Conservation (phyloP, 1,140 invertebrate genomes). For the Geopemphigus sp. region DNA sequence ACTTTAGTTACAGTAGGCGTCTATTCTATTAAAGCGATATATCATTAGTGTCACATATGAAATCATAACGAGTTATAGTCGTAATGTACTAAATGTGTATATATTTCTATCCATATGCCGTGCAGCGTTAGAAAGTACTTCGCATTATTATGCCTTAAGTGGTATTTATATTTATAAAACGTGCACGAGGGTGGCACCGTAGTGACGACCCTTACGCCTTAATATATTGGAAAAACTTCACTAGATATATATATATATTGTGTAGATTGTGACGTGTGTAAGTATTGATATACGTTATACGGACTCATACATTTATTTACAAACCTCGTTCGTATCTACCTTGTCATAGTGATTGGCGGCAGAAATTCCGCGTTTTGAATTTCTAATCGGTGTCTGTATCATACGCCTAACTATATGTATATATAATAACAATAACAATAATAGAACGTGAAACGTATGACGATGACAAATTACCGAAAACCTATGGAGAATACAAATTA, state of each 20-base stretch:
- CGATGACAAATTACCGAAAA: conserved; percentile 40
- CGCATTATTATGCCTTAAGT: no score
- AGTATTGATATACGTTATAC: background rate
- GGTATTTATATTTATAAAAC: no score
- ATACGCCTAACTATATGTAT: background rate
- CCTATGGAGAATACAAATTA: conserved; percentile 30
- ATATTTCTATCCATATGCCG: no score
- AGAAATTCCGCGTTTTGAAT: conserved; percentile 20
- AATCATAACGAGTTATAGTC: no score
- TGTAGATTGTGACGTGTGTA: no score
- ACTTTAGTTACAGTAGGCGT: no score
- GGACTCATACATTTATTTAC: background rate
- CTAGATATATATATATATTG: no score
- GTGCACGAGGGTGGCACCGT: background rate
- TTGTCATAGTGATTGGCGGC: background rate
- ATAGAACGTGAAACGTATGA: conserved; percentile 18
- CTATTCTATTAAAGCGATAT: no score
- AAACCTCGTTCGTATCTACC: background rate
- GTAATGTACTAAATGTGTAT: no score
- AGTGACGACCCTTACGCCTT: background rate
- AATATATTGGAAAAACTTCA: background rate
- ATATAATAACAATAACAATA: no score
- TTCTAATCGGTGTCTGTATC: conserved; percentile 10
- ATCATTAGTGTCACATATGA: no score
- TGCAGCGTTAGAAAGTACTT: no score